These are phyloP conservation scores for Takifugu bimaculatus DNA, from an alignment of 2,113 vertebrate species.

Conservation along the genomic window DNA sequence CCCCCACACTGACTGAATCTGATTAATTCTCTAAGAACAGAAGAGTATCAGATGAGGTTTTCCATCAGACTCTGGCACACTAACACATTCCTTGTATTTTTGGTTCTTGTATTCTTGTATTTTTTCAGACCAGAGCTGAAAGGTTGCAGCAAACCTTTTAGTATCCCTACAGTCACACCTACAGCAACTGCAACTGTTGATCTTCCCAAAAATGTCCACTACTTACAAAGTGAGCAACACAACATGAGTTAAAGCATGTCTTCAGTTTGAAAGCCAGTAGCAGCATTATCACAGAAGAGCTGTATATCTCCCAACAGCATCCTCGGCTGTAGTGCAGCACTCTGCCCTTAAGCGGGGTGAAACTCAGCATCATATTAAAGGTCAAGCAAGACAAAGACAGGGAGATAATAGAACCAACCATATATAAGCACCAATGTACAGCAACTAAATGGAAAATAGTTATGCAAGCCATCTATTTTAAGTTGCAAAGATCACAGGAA, in stretches of 20 bases:
- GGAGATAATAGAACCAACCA: neutral
- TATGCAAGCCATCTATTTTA: no score
- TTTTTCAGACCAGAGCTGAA: neutral
- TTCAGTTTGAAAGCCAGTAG: conserved; percentile 30
- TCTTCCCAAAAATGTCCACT: neutral
- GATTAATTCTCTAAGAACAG: conserved; percentile 63
- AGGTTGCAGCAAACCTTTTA: neutral
- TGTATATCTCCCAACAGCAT: conserved; percentile 11
- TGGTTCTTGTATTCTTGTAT: no score
- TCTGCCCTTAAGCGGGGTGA: conserved; percentile 19
- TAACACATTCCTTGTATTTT: no score
- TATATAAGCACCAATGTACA: neutral
- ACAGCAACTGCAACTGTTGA: neutral
- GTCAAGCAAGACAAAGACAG: conserved; percentile 12
- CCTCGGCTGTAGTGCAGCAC: conserved; percentile 21
- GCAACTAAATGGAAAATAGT: neutral
- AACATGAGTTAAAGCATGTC: conserved; percentile 1
- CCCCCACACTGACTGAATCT: conserved; percentile 47
- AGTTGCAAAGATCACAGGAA: no score
- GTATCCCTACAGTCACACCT: neutral
- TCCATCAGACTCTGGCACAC: conserved; percentile 52
- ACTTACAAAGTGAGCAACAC: neutral
- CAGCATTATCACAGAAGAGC: conserved; percentile 9
- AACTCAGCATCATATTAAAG: conserved; percentile 27
- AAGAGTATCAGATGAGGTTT: conserved; percentile 65